Evolutionary conservation across 2,113 vertebrate species (phyloP).

Genomic region (Gambusia holbrooki): DNA sequence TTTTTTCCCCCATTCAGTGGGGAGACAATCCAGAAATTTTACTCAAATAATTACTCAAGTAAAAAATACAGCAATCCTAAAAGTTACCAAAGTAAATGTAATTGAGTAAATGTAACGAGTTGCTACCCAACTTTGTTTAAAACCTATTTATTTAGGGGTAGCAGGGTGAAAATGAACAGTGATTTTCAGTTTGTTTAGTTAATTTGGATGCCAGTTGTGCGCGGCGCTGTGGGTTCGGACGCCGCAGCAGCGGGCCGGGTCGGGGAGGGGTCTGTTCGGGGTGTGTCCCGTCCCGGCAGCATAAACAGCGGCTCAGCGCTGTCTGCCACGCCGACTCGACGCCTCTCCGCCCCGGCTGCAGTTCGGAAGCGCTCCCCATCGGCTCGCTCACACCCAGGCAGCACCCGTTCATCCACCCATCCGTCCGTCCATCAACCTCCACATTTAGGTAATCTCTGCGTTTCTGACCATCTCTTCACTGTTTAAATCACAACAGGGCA

Average conservation of each 20-base stretch:
- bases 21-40: too few species aligned
- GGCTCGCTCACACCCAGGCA: conserved; percentile 20
- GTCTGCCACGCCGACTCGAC: conserved; percentile 39
- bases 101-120: too few species aligned
- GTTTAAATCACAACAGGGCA: background rate
- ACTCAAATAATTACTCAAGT: too few species aligned
- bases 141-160: too few species aligned
- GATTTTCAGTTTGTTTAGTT: too few species aligned
- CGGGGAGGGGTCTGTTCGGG: conserved; percentile 36
- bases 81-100: too few species aligned
- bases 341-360: conserved; percentile 42
- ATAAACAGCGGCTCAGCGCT: conserved; percentile 44
- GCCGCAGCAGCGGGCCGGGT: background rate
- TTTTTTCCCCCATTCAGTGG: too few species aligned
- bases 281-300: conserved; percentile 64
- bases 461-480: background rate
- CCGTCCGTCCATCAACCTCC: background rate
- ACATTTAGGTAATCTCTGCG: conserved; percentile 44
- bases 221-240: background rate
- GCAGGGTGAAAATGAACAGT: too few species aligned
- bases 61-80: too few species aligned
- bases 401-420: conserved; percentile 2
- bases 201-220: too few species aligned
- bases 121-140: too few species aligned
- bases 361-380: conserved; percentile 30